Conservation (phyloP, 2,888 invertebrate genomes). For the Cataglyphis cursor region DNA sequence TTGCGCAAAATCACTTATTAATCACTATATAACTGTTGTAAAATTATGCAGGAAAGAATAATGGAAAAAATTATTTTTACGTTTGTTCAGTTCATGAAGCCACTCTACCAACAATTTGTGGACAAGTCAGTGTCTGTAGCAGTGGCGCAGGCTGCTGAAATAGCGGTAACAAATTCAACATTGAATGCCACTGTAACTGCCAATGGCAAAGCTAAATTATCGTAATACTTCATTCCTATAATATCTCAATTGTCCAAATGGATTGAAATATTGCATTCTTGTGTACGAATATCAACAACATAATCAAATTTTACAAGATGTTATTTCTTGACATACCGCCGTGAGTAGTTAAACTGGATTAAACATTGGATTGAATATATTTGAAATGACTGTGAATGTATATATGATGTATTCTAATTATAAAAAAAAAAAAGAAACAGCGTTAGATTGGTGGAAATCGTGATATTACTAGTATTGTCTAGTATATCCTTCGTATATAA, state of each 20-base stretch:
- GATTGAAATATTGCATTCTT: conserved; percentile 65
- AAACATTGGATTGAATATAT: conserved; percentile 58
- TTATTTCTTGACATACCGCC: conserved; percentile 65
- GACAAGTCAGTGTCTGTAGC: conserved; percentile 95
- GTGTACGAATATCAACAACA: conserved; percentile 72
- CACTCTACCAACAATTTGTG: conserved; percentile 93
- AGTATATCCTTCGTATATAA: conserved; percentile 76
- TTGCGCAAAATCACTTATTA: background rate
- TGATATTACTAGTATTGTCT: conserved; percentile 77
- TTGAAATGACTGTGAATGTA: conserved; percentile 78
- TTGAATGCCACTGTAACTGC: conserved; percentile 84
- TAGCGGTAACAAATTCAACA: conserved; percentile 88
- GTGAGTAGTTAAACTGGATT: conserved; percentile 64
- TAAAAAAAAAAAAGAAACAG: conserved; percentile 74
- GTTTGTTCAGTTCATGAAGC: conserved; percentile 92
- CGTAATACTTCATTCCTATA: conserved; percentile 87
- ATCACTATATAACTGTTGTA: background rate
- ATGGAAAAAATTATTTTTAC: conserved; percentile 59
- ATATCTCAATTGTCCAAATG: conserved; percentile 59
- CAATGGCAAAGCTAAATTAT: conserved; percentile 90
- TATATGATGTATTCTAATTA: conserved; percentile 85
- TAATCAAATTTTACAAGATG: conserved; percentile 71
- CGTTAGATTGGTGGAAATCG: conserved; percentile 83
- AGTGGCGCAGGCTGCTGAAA: conserved; percentile 92
- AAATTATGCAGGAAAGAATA: conserved; percentile 11